A percentile compares a stretch with the other conserved stretches of the same genome.
phyloP scores from a whole-genome alignment of 2,797 vertebrate genomes.

The Astyanax mexicanus region DNA sequence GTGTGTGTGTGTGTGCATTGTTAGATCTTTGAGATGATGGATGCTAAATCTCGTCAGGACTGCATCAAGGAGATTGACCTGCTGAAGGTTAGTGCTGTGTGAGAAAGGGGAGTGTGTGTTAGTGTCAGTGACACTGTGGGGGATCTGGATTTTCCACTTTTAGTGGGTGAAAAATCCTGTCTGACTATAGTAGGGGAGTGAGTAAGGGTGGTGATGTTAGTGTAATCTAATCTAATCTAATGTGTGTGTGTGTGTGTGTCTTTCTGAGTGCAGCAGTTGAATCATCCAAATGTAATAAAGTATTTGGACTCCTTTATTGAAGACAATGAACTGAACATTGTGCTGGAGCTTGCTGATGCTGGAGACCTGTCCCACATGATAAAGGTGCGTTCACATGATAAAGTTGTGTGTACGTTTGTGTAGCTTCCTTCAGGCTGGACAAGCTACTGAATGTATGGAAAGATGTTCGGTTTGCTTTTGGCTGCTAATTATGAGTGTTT shows the following conservation, averaged over 20 bases:
- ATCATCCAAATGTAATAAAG: constrained; percentile 94
- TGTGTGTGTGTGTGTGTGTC: neutral
- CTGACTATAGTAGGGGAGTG: no score
- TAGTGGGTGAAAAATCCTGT: no score
- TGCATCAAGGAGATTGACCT: constrained; percentile 95
- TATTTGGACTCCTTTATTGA: constrained; percentile 95
- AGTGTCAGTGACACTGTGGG: no score
- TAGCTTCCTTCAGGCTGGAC: neutral
- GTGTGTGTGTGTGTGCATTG: neutral
- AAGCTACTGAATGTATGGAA: no score
- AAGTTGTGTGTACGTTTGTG: constrained; percentile 60
- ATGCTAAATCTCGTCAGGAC: constrained; percentile 91
- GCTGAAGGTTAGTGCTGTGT: constrained; percentile 82
- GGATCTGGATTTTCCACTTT: no score
- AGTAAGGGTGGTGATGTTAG: no score
- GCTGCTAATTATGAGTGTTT: no score
- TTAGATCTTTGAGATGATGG: constrained; percentile 97
- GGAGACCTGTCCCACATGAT: constrained; percentile 96
- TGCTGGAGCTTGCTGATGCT: constrained; percentile 91
- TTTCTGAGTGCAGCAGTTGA: constrained; percentile 76
- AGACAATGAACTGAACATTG: constrained; percentile 91
- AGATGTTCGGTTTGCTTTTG: no score
- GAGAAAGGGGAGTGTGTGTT: neutral
- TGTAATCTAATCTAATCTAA: no score
- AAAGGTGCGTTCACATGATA: constrained; percentile 71